These are phyloP conservation scores for Neomonachus schauinslandi DNA, from an alignment of 2,113 vertebrate species.

Conservation along the genomic window DNA sequence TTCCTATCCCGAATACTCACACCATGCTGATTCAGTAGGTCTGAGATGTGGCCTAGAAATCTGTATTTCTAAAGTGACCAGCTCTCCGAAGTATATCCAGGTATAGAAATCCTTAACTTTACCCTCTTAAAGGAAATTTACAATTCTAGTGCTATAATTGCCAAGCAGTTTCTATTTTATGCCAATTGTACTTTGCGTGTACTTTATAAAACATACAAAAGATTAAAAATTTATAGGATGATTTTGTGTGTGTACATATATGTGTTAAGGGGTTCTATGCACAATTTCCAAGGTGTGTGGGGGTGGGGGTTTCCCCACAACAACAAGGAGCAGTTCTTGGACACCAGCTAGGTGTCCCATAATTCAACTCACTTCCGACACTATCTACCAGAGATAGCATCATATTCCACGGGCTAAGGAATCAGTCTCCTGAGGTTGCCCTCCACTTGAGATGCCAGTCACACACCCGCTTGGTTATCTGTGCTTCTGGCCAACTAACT, in stretches of 20 bases:
- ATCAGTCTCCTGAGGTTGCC: neutral
- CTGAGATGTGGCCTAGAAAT: neutral
- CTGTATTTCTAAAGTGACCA: neutral
- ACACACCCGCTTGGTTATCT: neutral
- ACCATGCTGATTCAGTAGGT: neutral
- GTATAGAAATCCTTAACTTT: neutral
- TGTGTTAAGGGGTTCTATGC: neutral
- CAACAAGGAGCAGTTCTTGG: neutral
- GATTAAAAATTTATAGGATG: neutral
- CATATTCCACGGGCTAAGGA: neutral
- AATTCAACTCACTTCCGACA: neutral
- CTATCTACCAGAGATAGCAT: neutral
- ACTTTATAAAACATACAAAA: neutral
- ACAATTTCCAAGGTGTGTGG: neutral
- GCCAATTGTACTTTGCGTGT: neutral
- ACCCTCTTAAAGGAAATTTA: neutral
- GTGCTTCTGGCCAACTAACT: neutral
- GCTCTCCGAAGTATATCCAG: neutral
- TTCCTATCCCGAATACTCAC: neutral
- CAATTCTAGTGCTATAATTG: neutral
- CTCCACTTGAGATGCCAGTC: neutral
- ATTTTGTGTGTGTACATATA: neutral
- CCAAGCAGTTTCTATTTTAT: neutral
- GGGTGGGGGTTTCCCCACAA: neutral
- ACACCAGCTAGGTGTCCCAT: neutral